Base-by-base conservation (phyloP, 2,113 vertebrate genomes). In the Gasterosteus nipponicus region DNA sequence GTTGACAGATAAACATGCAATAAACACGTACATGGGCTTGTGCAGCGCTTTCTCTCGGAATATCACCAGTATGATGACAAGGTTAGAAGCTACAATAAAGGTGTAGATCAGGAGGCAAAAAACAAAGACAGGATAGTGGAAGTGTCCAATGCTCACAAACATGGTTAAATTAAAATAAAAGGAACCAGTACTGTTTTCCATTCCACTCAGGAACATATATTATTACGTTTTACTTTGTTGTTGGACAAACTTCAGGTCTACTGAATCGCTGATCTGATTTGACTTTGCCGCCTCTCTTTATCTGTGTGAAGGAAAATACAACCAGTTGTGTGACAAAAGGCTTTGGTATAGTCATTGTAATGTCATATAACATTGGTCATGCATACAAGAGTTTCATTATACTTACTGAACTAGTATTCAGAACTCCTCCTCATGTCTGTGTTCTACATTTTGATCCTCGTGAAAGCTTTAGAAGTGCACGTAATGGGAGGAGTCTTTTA, bases 91-190 rank as follows among this genome's bases (percentile, higher is more conserved):
- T 6, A 87, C 11, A 7, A 83, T 80, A 46, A 85, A 85, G 58
- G 65, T 15, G 47, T 81, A 87, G 2, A 87, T 69, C 29, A 81
- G 41, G 2, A 87, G n/a, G 38, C 75, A 46, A 81, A 69, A 6
- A 56, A 19, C n/a, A 31, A 89, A 81, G 5, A 29, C 80, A 4
- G 69, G 33, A 18, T 79, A 89, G 33, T 38, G 42, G 10, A 87
- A 87, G 4, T 75, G 22, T 64, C 82, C 69, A 0, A 75, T 72
- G 49, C 75, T 77, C 42, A 81, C 33, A 60, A 85, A 82, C 78
- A 87, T 51, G 51, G 85, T 87, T 33, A 89, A 59, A 42, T 69
- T 65, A 44, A 87, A 87, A 65, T 79, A 44, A 64, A 70, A 78
- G 1, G 63, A 51, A 1, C 51, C 8, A 16, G 70, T 68, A n/a